phyloP scores from a whole-genome alignment of 2,888 invertebrate genomes.

The Biston stratarius region DNA sequence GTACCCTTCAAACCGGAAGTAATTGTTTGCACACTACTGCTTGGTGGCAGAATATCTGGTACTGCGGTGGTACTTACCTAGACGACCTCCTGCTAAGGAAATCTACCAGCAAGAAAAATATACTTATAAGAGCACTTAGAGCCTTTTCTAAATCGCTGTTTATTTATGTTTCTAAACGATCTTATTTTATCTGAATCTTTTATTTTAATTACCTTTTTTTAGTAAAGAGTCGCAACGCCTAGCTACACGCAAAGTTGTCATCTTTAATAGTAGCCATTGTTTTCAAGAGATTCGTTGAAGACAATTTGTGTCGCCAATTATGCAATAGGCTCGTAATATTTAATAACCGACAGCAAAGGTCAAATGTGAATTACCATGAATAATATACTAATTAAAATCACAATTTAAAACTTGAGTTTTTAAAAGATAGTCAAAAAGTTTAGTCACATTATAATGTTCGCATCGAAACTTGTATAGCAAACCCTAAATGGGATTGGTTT shows the following conservation, averaged over 20 bases:
- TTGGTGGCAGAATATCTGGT: no score
- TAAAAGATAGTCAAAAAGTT: not conserved
- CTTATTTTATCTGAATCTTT: no score
- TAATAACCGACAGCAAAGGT: slow-evolving; percentile 22
- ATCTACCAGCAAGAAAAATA: no score
- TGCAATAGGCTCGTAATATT: slow-evolving; percentile 30
- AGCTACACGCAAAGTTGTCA: slow-evolving; percentile 30
- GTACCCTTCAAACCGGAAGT: no score
- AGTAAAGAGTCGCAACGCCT: not conserved
- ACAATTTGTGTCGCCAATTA: slow-evolving; percentile 17
- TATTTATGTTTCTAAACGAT: no score
- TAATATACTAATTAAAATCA: not conserved
- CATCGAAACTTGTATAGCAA: no score
- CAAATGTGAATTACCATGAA: slow-evolving; percentile 12
- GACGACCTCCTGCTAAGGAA: no score
- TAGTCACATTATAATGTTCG: not conserved
- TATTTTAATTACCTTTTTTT: not conserved
- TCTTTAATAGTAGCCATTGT: slow-evolving; percentile 22
- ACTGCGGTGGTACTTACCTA: no score
- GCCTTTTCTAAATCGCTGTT: no score
- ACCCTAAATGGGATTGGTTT: no score
- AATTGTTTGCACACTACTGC: no score
- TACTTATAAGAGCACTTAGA: no score
- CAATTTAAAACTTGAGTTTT: not conserved
- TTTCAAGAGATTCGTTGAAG: slow-evolving; percentile 11